Base-by-base conservation (phyloP, 2,888 invertebrate genomes). In the Metacarcinus magister region DNA sequence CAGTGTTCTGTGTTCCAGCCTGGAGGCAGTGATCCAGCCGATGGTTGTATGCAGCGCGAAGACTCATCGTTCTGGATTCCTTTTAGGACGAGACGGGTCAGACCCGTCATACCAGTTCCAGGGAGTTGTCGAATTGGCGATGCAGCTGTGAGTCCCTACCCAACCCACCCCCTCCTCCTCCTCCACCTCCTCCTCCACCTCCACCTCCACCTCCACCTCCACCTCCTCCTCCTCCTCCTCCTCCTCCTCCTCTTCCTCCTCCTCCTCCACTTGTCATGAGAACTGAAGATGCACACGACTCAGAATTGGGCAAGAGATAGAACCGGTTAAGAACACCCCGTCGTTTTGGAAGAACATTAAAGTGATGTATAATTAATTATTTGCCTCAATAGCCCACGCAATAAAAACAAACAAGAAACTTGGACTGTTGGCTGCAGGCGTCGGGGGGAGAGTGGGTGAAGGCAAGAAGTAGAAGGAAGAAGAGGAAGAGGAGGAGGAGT, bases 21-120 rank as follows among this genome's bases (percentile, higher is more conserved):
- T 39, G 16, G 87, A 32, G 39, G 39, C 87, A 2, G 87, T 39
- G 39, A 87, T 87, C 87, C 87, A 10, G 39, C 19, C 87, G 32
- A 87, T 10, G 87, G 39, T 87, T 87, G 39, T 39, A 87, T 87
- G 87, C 87, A 87, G 16, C 87, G n/a, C 39, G 87, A 32, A 87
- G 87, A 87, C 87, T 87, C 87, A 87, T 87, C 87, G 87, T 19
- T 87, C 87, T 87, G 87, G 87, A 87, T 87, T 87, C 87, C 87
- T 87, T 87, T 87, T 39, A n/a, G 39, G 87, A 87, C 39, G 87
- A 39, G 39, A 39, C 87, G 39, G 39, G 87, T 39, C 87, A 39
- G 87, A 87, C 87, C 32, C 32, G 87, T 87, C 32, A 87, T 87
- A 87, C 32, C 39, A 87, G 87, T 87, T 87, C 87, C 87, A 87